Conservation (phyloP, 2,797 vertebrate species). For the Phrynocephalus forsythii region DNA sequence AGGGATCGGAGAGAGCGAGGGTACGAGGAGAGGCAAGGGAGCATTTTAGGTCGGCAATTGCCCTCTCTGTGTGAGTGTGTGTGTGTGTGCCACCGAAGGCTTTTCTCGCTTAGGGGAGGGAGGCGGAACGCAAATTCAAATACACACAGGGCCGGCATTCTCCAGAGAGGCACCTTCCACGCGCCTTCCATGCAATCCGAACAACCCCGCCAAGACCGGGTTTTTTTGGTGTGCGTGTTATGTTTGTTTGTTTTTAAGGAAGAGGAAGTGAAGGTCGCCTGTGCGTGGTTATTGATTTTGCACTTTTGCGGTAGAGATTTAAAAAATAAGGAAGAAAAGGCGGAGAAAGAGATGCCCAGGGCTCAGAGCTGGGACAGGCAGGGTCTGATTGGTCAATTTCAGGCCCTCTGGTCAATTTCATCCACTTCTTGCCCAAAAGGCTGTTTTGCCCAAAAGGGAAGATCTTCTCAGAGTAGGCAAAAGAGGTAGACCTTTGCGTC, state of each 20-base stretch:
- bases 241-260: not conserved
- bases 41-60: conserved; percentile 73
- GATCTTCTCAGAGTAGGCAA: too few relatives aligned
- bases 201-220: conserved; percentile 45
- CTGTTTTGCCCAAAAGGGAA: too few relatives aligned
- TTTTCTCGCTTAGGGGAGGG: conserved; percentile 65
- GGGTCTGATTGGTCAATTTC: conserved; percentile 66
- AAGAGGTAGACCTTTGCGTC: too few relatives aligned
- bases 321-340: conserved; percentile 8
- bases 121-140: conserved; percentile 73
- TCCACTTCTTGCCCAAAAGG: not conserved
- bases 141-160: conserved; percentile 58
- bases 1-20: not conserved
- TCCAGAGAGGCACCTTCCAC: conserved; percentile 35
- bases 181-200: conserved; percentile 69
- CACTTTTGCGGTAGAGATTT: conserved; percentile 19
- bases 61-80: not conserved
- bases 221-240: not conserved
- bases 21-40: conserved; percentile 15
- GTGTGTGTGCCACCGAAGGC: conserved; percentile 68
- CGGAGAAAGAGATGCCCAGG: conserved; percentile 44
- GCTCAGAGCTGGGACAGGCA: conserved; percentile 57
- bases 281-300: conserved; percentile 40
- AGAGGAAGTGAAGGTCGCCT: not conserved
- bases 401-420: not conserved